phyloP scores from a whole-genome alignment of 2,113 vertebrate genomes.

The Alligator mississippiensis region DNA sequence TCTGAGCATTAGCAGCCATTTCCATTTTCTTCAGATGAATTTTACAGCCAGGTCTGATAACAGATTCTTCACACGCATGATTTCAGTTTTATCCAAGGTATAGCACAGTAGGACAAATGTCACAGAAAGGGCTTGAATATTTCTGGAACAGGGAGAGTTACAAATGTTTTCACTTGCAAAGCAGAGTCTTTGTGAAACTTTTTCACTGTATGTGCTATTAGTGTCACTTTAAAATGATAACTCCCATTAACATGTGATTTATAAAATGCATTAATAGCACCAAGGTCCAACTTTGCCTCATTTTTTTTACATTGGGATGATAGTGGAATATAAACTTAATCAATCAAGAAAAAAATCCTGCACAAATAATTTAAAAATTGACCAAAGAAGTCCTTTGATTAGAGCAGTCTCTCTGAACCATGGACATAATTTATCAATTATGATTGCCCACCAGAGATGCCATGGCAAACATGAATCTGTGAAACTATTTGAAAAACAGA shows the following conservation, averaged over 20 bases:
- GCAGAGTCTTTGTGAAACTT: accelerated
- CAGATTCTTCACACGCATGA: neutral
- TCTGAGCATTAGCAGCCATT: constrained; percentile 8
- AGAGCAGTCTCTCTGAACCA: neutral
- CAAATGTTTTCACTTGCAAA: constrained; percentile 19
- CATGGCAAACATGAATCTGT: neutral
- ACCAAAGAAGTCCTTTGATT: neutral
- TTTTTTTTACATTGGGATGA: neutral
- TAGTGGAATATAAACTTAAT: neutral
- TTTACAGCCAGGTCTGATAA: neutral
- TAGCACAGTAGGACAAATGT: neutral
- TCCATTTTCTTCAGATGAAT: constrained; percentile 16
- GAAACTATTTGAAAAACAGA: neutral
- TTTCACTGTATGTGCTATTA: constrained; percentile 26
- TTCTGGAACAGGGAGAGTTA: neutral
- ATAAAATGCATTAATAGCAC: neutral
- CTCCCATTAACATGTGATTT: neutral
- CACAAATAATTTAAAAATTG: neutral
- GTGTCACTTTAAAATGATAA: neutral
- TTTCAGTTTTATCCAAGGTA: constrained; percentile 1
- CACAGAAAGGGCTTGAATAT: neutral
- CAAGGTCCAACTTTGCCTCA: neutral
- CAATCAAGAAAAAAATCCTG: neutral
- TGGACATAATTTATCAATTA: neutral
- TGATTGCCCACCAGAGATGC: neutral